phyloP scores from a whole-genome alignment of 2,888 invertebrate genomes.

The Serripes groenlandicus region DNA sequence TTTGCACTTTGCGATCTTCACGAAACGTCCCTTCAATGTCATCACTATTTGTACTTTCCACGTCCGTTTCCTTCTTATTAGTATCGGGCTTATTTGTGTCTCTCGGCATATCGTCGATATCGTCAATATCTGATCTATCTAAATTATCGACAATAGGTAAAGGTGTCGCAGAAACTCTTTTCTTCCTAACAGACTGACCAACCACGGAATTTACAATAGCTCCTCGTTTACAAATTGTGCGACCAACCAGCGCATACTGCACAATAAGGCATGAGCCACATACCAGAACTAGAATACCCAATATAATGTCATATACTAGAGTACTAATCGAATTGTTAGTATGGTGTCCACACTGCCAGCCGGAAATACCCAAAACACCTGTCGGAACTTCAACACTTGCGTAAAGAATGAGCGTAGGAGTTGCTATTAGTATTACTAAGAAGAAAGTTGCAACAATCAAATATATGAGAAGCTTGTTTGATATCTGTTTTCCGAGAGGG shows the following conservation, averaged over 20 bases:
- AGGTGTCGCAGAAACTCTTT: not conserved
- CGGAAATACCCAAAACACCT: not conserved
- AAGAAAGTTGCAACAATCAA: not conserved
- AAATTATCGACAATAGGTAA: not conserved
- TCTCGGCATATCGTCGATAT: not conserved
- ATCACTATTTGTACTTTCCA: not conserved
- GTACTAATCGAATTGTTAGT: not conserved
- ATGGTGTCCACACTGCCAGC: not conserved
- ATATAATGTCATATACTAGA: not conserved
- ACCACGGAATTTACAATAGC: not conserved
- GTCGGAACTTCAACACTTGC: constrained; percentile 7
- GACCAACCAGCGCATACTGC: constrained; percentile 12
- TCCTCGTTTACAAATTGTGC: not conserved
- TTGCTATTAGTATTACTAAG: not conserved
- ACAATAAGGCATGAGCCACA: constrained; percentile 2
- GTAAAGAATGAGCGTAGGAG: not conserved
- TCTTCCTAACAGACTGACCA: not conserved
- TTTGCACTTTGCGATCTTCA: not conserved
- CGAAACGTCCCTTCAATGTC: not conserved
- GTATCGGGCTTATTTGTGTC: not conserved
- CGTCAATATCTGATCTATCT: not conserved
- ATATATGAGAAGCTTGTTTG: not conserved
- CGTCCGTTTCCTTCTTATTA: not conserved
- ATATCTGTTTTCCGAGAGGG: not conserved
- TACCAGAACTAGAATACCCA: not conserved